phyloP scores from a whole-genome alignment of 2,888 invertebrate species.

The Fragum sueziense region DNA sequence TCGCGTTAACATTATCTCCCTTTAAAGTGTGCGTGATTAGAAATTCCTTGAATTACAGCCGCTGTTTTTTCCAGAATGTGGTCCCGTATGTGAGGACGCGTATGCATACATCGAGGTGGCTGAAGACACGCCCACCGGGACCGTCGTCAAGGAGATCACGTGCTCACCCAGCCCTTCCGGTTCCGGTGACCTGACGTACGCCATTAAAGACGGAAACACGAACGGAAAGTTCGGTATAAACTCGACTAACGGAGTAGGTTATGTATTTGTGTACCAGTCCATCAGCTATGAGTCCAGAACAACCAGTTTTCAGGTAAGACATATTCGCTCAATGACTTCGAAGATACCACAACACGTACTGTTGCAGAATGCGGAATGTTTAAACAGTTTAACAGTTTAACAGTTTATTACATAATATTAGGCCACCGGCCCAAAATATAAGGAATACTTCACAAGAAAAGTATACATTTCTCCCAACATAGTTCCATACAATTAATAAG shows the following conservation, averaged over 20 bases:
- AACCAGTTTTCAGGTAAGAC: slow-evolving; percentile 40
- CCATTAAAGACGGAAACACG: slow-evolving; percentile 60
- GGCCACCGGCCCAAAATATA: no score
- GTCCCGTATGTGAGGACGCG: slow-evolving; percentile 35
- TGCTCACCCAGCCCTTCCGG: slow-evolving; percentile 49
- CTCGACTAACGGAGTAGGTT: slow-evolving; percentile 38
- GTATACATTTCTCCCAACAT: no score
- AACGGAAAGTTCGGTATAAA: slow-evolving; percentile 53
- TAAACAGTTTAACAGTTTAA: no score
- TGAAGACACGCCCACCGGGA: slow-evolving; percentile 39
- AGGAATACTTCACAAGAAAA: no score
- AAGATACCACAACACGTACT: no score
- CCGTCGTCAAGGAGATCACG: slow-evolving; percentile 42
- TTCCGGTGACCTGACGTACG: slow-evolving; percentile 52
- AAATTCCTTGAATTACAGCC: not conserved
- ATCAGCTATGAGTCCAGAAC: slow-evolving; percentile 53
- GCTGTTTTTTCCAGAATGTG: not conserved
- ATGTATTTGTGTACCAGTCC: slow-evolving; percentile 44
- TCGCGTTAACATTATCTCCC: no score
- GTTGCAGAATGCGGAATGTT: no score
- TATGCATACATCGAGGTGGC: slow-evolving; percentile 45
- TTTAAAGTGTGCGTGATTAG: no score
- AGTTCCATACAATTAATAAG: no score
- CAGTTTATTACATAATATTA: no score
- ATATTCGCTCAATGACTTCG: no score